Percentiles rank a stretch among this genome's conserved stretches.
Conservation (phyloP, 2,888 invertebrate genomes). For the Micropterix aruncella region DNA sequence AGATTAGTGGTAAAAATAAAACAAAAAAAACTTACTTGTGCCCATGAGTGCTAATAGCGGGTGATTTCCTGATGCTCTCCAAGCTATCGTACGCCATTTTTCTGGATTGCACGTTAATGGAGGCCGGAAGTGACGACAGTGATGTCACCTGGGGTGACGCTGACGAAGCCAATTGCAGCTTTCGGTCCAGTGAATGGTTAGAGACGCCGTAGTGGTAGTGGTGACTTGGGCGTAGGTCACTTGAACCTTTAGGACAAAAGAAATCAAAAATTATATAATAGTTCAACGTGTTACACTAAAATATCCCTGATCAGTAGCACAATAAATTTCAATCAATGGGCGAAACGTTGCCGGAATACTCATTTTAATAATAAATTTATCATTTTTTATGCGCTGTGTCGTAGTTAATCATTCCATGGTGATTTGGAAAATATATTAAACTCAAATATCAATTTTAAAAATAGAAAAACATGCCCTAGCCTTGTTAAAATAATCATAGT, state of each 20-base stretch:
- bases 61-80: constrained; percentile 31
- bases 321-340: constrained; percentile 2
- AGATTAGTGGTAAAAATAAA: no score
- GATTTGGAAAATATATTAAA: no score
- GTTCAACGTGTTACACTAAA: background rate
- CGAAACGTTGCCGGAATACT: no score
- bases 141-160: constrained; percentile 49
- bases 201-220: constrained; percentile 17
- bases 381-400: no score
- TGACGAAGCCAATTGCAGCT: constrained; percentile 38
- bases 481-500: no score
- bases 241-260: constrained; percentile 30
- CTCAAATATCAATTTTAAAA: no score
- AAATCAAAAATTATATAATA: constrained; percentile 4
- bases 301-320: background rate
- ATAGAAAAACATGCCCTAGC: no score
- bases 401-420: no score
- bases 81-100: constrained; percentile 25
- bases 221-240: constrained; percentile 27
- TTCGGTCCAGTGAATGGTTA: constrained; percentile 39
- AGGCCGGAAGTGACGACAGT: constrained; percentile 39
- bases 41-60: constrained; percentile 21
- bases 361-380: no score
- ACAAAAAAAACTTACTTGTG: constrained; percentile 13
- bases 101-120: background rate